These are phyloP conservation scores for Lasioglossum albipes DNA, from an alignment of 1,140 invertebrate species.

Conservation along the genomic window DNA sequence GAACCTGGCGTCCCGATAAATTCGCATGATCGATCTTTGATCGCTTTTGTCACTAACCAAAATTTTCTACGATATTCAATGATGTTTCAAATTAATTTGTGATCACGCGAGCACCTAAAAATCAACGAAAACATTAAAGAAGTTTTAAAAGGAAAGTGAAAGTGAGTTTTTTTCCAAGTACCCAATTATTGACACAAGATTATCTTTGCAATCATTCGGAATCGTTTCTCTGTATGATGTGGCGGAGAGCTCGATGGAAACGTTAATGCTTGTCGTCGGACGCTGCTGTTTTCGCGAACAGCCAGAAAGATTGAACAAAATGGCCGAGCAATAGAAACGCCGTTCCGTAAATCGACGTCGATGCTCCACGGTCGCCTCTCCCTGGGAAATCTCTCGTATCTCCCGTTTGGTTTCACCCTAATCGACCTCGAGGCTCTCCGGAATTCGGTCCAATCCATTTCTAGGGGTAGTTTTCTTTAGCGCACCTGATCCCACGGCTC, in stretches of 20 bases:
- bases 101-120: too few species aligned
- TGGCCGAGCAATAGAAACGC: constrained; percentile 46
- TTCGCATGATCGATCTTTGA: neutral
- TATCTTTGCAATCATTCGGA: too few species aligned
- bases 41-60: neutral
- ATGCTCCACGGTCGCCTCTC: constrained; percentile 48
- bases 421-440: constrained; percentile 60
- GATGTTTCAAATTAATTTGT: too few species aligned
- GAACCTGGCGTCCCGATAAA: constrained; percentile 30
- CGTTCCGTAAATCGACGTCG: constrained; percentile 55
- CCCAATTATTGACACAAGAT: too few species aligned
- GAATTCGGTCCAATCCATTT: constrained; percentile 66
- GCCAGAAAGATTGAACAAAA: constrained; percentile 45
- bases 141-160: too few species aligned
- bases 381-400: constrained; percentile 60
- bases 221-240: constrained; percentile 46
- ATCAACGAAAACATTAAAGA: too few species aligned
- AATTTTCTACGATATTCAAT: too few species aligned
- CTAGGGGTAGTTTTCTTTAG: constrained; percentile 59
- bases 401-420: constrained; percentile 63
- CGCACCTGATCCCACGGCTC: constrained; percentile 61
- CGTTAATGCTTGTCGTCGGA: constrained; percentile 60
- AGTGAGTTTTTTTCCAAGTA: too few species aligned
- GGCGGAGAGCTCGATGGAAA: constrained; percentile 72
- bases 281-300: constrained; percentile 34